Conservation (phyloP, 1,140 invertebrate species). For the Meloidogyne exigua region DNA sequence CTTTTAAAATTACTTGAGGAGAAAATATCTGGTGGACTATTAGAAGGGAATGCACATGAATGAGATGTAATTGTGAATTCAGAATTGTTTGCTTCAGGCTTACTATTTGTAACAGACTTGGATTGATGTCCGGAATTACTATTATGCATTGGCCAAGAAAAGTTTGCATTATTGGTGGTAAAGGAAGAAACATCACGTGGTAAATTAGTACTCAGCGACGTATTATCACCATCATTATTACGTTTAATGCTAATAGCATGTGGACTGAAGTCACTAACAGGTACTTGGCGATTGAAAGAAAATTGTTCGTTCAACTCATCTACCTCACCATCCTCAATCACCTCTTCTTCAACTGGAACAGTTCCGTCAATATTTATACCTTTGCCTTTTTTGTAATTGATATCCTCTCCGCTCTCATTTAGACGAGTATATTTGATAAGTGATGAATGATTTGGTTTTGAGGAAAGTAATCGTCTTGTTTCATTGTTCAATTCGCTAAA, state of each 20-base stretch:
- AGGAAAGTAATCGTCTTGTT: background rate
- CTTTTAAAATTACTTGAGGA: background rate
- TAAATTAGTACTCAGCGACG: background rate
- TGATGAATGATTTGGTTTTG: background rate
- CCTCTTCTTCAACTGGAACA: background rate
- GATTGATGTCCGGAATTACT: background rate
- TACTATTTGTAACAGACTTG: background rate
- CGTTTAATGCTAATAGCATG: background rate
- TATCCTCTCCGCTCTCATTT: background rate
- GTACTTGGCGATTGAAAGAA: background rate
- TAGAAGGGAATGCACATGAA: background rate
- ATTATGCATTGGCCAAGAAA: background rate
- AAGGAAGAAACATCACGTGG: background rate
- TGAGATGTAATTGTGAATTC: background rate
- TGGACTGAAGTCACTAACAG: background rate
- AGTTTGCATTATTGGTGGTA: background rate
- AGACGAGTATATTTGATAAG: background rate
- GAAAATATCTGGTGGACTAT: background rate
- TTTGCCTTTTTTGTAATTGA: background rate
- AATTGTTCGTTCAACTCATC: background rate
- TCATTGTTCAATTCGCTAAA: background rate
- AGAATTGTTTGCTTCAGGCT: slow-evolving; percentile 3
- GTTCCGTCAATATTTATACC: background rate
- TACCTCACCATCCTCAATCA: background rate
- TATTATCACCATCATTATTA: background rate